Evolutionary conservation across 2,797 vertebrate species (phyloP), one percentile per base, ranked within the genome.

Genomic region (Syngnathus rostellatus): DNA sequence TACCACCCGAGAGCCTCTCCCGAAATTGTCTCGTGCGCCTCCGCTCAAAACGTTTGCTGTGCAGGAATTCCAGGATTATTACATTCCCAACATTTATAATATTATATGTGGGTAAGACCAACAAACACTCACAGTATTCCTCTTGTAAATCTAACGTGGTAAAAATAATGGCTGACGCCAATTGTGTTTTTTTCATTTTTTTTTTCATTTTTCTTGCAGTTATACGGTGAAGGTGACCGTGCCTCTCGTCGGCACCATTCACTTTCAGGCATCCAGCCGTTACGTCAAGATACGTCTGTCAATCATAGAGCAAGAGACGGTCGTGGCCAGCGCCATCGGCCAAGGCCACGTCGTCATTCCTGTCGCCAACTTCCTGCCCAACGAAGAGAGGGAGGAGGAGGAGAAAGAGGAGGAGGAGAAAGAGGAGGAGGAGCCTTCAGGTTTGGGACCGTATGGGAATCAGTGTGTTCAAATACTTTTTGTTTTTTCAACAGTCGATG

Each of bases 271-370:
- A 0, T 97, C 94, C 62, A 91, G 91, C 55, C 74, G 84, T n/a
- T 89, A 94, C 19, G 92, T 86, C 0, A 78, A 88, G 62, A 74
- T 98, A 79, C 92, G 88, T 66, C 77, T 98, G 41, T 93, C 91
- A 70, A 76, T 98, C 68, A 85, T 98, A 72, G 92, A 98, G 76
- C 87, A 89, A 1, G 90, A 93, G 62, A 89, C 89, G 61, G 81
- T 87, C 69, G 76, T 94, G 14, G 77, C 68, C 3, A 79, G 85
- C 70, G 70, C 78, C 51, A 81, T 64, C 0, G 94, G 95, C 45
- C 94, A 85, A 69, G 95, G 94, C 38, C 89, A 88, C 48, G 91
- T 88, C 48, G 41, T 95, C 11, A 93, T 99, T 67, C 95, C 95
- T 25, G 82, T 87, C 11, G 92, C 94, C 86, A 75, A 70, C 74